phyloP scores from a whole-genome alignment of 2,797 vertebrate genomes.

The Paguma larvata region DNA sequence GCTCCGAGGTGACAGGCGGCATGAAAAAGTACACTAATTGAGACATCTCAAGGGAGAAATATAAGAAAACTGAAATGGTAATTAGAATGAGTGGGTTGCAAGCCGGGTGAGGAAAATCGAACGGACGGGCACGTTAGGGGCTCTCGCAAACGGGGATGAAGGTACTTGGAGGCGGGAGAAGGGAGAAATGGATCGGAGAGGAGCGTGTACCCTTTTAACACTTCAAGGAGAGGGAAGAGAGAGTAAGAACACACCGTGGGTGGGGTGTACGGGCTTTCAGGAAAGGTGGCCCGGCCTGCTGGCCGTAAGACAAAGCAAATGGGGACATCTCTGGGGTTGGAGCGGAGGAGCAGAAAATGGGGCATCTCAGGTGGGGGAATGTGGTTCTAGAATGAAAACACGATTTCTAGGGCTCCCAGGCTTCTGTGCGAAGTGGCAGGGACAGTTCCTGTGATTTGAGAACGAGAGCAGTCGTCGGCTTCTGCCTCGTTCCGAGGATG shows the following conservation, averaged over 20 bases:
- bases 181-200: constrained; percentile 81
- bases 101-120: constrained; percentile 88
- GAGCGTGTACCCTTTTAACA: constrained; percentile 82
- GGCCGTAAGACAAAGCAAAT: constrained; percentile 67
- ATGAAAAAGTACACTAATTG: constrained; percentile 91
- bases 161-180: constrained; percentile 73
- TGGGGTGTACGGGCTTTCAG: background rate
- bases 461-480: accelerated
- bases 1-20: constrained; percentile 90
- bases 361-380: background rate
- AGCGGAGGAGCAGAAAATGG: background rate
- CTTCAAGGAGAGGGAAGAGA: constrained; percentile 79
- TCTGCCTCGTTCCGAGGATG: accelerated
- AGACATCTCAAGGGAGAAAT: constrained; percentile 90
- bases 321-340: background rate
- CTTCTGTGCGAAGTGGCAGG: background rate
- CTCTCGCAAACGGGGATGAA: constrained; percentile 84
- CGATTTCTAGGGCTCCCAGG: background rate
- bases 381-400: background rate
- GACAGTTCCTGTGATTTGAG: background rate
- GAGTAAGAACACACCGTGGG: background rate
- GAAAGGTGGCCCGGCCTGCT: accelerated
- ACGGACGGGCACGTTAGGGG: constrained; percentile 85
- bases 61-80: constrained; percentile 89
- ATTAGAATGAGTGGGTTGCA: constrained; percentile 90